Base-by-base conservation (phyloP, 2,113 vertebrate species). In the Prochilodus magdalenae region DNA sequence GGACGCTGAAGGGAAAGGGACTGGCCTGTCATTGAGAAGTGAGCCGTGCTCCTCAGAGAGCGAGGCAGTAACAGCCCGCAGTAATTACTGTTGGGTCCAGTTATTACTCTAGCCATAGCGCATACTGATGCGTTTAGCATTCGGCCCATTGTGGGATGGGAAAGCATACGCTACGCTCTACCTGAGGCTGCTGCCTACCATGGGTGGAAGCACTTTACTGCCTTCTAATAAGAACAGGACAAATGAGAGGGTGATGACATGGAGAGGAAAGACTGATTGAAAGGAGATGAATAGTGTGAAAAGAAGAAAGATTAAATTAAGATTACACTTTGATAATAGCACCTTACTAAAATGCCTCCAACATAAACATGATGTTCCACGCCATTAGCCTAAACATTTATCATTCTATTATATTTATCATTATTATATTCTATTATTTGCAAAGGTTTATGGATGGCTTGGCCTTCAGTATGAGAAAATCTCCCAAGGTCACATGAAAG, bases 31-130 rank as follows among this genome's bases (percentile, higher is more conserved):
- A 51, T 40, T 47, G 70, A 53, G 70, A 65, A 57, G 65, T 82
- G 75, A 72, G 67, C 26, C 12, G 65, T 76, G 71, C 24, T 26
- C 66, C 51, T 15, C 36, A 72, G 84, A 79, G 78, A 51, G 51
- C 0, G 13, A 73, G 60, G 66, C 59, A 18, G 40, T 80, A 73
- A 73, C 66, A 73, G 59, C 66, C 78, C 83, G 78, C 81, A 51
- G 84, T 83, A 83, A 86, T 86, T 86, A 86, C 81, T 62, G n/a
- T 27, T 76, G 77, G 63, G 80, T 79, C 62, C 60, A 75, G 71
- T 82, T 75, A 83, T 77, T 73, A 73, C 49, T 69, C n/a, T 20
- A 40, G 47, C 29, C 18, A n/a, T 65, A 76, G 67, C 53, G 67
- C 65, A 82, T 69, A 70, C 71, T 59, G 80, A 72, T 75, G 77